Conservation (phyloP, 2,797 vertebrate species). For the Poecilia picta region DNA sequence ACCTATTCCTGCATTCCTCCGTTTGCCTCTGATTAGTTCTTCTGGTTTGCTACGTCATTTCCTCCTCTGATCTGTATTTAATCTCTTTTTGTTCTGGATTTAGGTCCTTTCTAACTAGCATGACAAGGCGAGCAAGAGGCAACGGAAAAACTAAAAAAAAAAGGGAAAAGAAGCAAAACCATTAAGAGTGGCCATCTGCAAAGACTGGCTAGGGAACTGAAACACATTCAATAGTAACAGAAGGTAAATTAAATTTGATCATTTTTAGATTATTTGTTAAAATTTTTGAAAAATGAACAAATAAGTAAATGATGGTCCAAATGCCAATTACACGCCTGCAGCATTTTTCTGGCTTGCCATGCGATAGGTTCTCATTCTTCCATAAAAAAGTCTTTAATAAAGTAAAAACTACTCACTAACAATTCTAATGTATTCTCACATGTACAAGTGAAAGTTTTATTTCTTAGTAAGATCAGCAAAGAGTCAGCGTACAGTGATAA, state of each 20-base stretch:
- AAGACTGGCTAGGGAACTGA: background rate
- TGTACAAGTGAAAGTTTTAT: background rate
- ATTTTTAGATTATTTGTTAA: background rate
- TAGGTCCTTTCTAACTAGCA: background rate
- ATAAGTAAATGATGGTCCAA: background rate
- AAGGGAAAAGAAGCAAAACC: background rate
- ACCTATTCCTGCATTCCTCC: no score
- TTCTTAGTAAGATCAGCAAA: background rate
- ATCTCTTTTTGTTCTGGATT: background rate
- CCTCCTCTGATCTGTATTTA: no score
- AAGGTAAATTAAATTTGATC: background rate
- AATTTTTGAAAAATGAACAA: background rate
- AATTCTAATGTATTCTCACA: background rate
- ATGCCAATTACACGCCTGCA: background rate
- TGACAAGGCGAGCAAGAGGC: background rate
- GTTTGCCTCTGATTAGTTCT: no score
- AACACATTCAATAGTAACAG: background rate
- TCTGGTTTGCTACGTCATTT: no score
- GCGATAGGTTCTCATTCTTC: background rate
- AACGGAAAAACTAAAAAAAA: background rate
- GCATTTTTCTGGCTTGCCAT: background rate
- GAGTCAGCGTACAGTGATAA: background rate
- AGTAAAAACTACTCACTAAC: background rate
- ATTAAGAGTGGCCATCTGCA: background rate
- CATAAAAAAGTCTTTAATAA: background rate